Evolutionary conservation across 2,113 vertebrate species (phyloP).

Genomic region (Isichthys henryi): DNA sequence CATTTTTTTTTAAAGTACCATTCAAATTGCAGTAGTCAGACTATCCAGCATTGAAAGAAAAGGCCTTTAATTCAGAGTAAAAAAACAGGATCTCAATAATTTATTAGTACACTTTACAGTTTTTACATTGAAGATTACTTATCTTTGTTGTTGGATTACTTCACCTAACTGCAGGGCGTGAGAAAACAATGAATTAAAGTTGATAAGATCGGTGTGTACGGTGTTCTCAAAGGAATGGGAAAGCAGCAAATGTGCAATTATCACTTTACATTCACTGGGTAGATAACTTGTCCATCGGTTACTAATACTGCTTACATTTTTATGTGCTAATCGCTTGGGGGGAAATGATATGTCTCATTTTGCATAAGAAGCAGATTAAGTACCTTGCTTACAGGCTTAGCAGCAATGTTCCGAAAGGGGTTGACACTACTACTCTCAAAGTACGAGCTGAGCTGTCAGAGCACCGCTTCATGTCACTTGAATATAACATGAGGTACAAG

Average conservation of each 20-base stretch:
- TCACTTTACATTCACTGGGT: not conserved
- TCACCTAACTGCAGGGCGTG: not conserved
- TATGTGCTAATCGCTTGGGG: not conserved
- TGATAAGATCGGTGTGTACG: not conserved
- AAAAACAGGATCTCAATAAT: not conserved
- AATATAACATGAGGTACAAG: not conserved
- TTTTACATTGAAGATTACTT: not conserved
- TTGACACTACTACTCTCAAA: not conserved
- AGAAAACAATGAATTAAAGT: not conserved
- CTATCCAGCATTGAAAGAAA: not conserved
- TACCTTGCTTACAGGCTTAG: not conserved
- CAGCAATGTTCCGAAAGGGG: not conserved
- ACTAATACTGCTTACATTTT: not conserved
- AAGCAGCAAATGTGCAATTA: not conserved
- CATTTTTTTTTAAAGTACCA: not conserved
- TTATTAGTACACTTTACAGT: not conserved
- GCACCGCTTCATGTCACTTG: not conserved
- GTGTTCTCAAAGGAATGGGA: not conserved
- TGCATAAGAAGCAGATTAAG: not conserved
- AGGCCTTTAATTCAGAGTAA: not conserved
- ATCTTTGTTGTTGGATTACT: not conserved
- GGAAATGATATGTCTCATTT: not conserved
- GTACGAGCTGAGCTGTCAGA: not conserved
- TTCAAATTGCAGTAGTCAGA: not conserved
- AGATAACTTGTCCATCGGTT: not conserved